phyloP scores from a whole-genome alignment of 2,888 invertebrate genomes.

The Catocala fraxini region DNA sequence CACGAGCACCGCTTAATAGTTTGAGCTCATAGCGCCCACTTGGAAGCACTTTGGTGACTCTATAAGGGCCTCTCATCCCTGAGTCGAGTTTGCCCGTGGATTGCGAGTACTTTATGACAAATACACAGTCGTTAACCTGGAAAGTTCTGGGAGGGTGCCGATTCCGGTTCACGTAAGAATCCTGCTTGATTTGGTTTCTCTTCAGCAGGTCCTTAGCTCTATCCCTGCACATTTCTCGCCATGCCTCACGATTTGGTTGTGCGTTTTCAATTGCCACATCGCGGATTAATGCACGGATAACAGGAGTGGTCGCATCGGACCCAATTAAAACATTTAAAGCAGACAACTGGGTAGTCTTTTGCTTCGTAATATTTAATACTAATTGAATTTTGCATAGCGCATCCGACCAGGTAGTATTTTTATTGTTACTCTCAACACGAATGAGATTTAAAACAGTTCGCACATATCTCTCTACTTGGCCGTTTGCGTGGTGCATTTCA shows the following conservation, averaged over 20 bases:
- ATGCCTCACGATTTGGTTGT: constrained; percentile 23
- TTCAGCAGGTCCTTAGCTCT: constrained; percentile 3
- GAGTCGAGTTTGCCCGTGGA: constrained; percentile 36
- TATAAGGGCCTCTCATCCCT: constrained; percentile 38
- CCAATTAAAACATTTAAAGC: constrained; percentile 38
- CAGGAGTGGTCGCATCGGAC: constrained; percentile 27
- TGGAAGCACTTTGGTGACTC: constrained; percentile 13
- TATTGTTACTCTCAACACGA: constrained; percentile 12
- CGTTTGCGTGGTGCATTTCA: constrained; percentile 43
- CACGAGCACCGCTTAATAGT: too few species aligned
- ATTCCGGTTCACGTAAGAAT: neutral
- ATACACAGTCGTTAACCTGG: constrained; percentile 24
- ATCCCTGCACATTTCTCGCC: constrained; percentile 11
- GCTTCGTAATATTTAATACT: constrained; percentile 32
- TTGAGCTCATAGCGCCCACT: constrained; percentile 26
- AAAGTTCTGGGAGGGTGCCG: neutral
- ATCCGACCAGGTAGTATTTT: constrained; percentile 16
- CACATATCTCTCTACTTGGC: constrained; percentile 31
- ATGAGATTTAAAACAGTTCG: constrained; percentile 38
- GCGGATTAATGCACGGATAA: constrained; percentile 25
- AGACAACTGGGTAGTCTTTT: constrained; percentile 30
- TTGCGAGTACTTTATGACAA: constrained; percentile 37
- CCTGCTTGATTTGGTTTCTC: constrained; percentile 13
- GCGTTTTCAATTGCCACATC: constrained; percentile 28
- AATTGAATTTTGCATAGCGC: constrained; percentile 34